Evolutionary conservation across 2,888 invertebrate genomes (phyloP).

Genomic region (Cephus sareptanus): DNA sequence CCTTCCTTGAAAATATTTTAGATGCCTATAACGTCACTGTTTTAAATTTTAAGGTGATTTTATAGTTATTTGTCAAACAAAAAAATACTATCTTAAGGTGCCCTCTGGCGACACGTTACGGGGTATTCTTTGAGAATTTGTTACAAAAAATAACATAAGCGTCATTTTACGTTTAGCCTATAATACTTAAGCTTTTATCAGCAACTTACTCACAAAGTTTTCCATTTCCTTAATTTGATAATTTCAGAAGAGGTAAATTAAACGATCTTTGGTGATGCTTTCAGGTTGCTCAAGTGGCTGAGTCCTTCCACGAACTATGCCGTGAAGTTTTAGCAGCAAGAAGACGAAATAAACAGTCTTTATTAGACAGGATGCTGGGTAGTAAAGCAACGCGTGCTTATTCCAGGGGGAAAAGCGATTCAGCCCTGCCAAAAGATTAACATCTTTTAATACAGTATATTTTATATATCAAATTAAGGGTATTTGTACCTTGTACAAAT

Average conservation of each 20-base stretch:
- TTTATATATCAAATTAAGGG: background rate
- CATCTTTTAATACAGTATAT: background rate
- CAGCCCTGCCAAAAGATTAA: conserved; percentile 85
- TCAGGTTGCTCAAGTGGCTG: conserved; percentile 80
- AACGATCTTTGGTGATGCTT: conserved; percentile 11
- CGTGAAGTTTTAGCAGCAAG: conserved; percentile 83
- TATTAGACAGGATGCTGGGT: conserved; percentile 81
- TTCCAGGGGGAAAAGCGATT: conserved; percentile 89
- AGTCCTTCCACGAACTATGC: conserved; percentile 87
- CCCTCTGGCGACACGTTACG: no score
- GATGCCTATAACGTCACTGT: no score
- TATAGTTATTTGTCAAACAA: no score
- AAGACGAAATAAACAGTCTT: conserved; percentile 85
- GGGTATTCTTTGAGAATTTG: no score
- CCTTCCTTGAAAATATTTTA: no score
- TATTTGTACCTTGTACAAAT: background rate
- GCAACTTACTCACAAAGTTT: background rate
- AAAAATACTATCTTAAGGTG: no score
- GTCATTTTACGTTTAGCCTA: background rate
- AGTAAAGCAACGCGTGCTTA: conserved; percentile 79
- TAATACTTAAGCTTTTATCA: background rate
- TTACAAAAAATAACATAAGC: background rate
- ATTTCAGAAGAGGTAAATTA: background rate
- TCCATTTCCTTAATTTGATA: background rate
- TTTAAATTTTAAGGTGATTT: no score